Evolutionary conservation across 2,888 invertebrate species (phyloP), one percentile per base, ranked within the genome.

Genomic region (Ditula angustiorana): DNA sequence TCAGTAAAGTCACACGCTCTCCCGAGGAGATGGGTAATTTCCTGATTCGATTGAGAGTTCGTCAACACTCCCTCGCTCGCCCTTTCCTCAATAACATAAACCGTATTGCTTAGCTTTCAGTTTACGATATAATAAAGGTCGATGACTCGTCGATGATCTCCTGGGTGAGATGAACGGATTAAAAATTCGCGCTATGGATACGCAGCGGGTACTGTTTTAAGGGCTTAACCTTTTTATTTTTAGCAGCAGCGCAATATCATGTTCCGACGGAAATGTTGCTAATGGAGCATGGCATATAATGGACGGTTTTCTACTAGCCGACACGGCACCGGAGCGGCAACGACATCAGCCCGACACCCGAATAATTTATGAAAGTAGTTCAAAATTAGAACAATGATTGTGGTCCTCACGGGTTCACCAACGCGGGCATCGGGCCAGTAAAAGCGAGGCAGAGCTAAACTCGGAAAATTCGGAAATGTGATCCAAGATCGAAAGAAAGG

Each of bases 1-100:
- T 56, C 55, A 19, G 58, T 24, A 47, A 55, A 56, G 26, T 58
- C 58, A 44, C 28, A 46, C 56, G 56, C 53, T 59, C 50, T 26
- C 16, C n/a, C 23, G 49, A 41, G 52, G 66, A 66, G 60, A 64
- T 52, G 56, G 55, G 55, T 49, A 52, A 69, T 69, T 66, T 67
- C 69, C 69, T 50, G 63, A 63, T 55, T 61, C 61, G 47, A 69
- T 66, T 67, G 37, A 60, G 56, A 67, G 70, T 61, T 68, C 70
- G 60, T 65, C 67, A 61, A 61, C 69, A 64, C 61, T 19, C 35
- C 47, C 61, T 67, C 68, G 63, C 55, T 50, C 49, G 26, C 46
- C 47, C 66, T 26, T 52, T 37, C 37, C 37, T 49, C 33, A 52
- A 57, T 56, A 59, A 46, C 37, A 64, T 33, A 35, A 26, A 41